phyloP scores from a whole-genome alignment of 2,888 invertebrate species.

The Chirona hameri region DNA sequence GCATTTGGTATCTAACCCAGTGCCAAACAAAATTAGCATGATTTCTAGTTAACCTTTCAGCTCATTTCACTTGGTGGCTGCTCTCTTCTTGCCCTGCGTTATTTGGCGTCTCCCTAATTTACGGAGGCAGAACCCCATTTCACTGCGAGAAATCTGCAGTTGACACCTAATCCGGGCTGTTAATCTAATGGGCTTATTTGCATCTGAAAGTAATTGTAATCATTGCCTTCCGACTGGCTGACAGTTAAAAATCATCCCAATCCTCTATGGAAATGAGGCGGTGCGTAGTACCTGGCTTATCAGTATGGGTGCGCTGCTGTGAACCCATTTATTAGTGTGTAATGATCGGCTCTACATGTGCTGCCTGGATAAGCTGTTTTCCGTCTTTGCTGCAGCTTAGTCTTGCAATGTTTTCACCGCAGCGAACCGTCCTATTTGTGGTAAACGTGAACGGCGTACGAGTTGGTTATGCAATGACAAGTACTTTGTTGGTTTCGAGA shows the following conservation, averaged over 20 bases:
- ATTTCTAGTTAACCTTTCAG: too few species aligned
- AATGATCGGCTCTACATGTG: background rate
- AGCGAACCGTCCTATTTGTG: too few species aligned
- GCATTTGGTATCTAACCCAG: too few species aligned
- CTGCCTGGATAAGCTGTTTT: background rate
- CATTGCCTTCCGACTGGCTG: constrained; percentile 5
- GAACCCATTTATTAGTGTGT: background rate
- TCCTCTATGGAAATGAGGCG: constrained; percentile 3
- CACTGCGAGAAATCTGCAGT: constrained; percentile 1
- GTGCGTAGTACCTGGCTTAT: background rate
- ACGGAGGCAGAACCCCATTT: constrained; percentile 8
- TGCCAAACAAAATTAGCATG: too few species aligned
- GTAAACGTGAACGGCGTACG: too few species aligned
- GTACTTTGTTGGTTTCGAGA: too few species aligned
- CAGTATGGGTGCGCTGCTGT: background rate
- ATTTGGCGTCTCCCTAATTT: constrained; percentile 1
- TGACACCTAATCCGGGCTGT: constrained; percentile 12
- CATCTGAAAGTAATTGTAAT: constrained; percentile 29
- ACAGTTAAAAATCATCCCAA: constrained; percentile 26
- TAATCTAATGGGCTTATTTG: constrained; percentile 26
- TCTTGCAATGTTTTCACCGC: too few species aligned
- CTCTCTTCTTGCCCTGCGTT: background rate
- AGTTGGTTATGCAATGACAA: too few species aligned
- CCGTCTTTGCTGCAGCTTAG: background rate
- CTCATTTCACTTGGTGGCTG: background rate